Evolutionary conservation across 1,140 invertebrate species (phyloP).

Genomic region (Ips nitidus): DNA sequence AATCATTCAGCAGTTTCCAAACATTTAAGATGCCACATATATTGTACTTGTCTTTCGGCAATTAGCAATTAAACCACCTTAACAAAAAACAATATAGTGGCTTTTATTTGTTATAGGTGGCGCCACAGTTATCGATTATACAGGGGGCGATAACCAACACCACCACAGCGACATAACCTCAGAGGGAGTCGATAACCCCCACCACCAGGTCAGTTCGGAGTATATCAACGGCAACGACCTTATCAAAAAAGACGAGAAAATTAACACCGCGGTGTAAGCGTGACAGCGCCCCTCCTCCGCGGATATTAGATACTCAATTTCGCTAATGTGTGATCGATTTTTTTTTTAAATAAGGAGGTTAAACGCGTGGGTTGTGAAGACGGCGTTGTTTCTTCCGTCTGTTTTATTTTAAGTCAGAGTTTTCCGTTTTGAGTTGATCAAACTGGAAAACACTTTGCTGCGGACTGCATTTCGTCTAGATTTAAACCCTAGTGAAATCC

Average conservation of each 20-base stretch:
- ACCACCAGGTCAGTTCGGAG: slow-evolving; percentile 58
- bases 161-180: slow-evolving; percentile 46
- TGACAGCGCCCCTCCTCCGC: neutral
- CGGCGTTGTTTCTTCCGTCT: neutral
- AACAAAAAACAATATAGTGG: slow-evolving; percentile 22
- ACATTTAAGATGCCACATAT: too few relatives aligned
- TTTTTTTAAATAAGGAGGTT: neutral
- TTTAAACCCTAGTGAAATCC: slow-evolving; percentile 22
- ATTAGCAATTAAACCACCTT: neutral
- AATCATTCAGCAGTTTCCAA: too few relatives aligned
- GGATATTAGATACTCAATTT: too few relatives aligned
- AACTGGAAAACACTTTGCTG: too few relatives aligned
- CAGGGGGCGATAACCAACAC: slow-evolving; percentile 53
- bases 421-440: neutral
- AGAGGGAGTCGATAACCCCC: slow-evolving; percentile 58
- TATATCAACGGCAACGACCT: slow-evolving; percentile 62
- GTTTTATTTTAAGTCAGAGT: neutral
- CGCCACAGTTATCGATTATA: slow-evolving; percentile 60
- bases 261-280: slow-evolving; percentile 59
- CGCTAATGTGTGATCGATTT: slow-evolving; percentile 10
- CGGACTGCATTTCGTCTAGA: slow-evolving; percentile 24
- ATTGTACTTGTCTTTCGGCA: too few relatives aligned
- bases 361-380: slow-evolving; percentile 17
- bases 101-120: slow-evolving; percentile 58
- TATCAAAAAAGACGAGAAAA: slow-evolving; percentile 58